Evolutionary conservation across 2,113 vertebrate genomes (phyloP), one percentile per base, ranked within the genome.

Genomic region (Cathartes aura): DNA sequence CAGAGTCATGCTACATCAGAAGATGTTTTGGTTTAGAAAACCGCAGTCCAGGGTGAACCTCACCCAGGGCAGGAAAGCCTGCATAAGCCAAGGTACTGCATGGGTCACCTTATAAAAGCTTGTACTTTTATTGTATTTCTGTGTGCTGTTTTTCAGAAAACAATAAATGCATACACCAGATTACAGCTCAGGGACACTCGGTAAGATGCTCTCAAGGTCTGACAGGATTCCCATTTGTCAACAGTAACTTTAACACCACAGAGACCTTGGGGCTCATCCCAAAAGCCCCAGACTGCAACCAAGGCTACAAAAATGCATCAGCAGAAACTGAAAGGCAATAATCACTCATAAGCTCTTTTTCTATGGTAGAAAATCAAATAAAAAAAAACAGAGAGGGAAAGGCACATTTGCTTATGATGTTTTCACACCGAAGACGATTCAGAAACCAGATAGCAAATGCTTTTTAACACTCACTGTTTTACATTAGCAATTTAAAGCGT

Each of bases 91-190:
- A 91, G 10, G 21, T 43, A 52, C 11, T 26, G 26, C 34, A 67
- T 0, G 1, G 34, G 23, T 16, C 11, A 7, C 12, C 21, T 71
- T 55, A 30, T 17, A 34, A 53, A 89, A 27, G 1, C 17, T n/a
- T 70, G 14, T 27, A 13, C 11, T 40, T 90, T 29, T 20, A 63
- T 4, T 40, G 15, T 43, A 38, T 43, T 64, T 68, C 43, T 82
- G 16, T 38, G 18, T 19, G 27, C 11, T 60, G 27, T 15, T 78
- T 67, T 84, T 72, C 34, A 66, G 30, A 56, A 93, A 47, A 47
- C 1, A 2, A 6, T 21, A 75, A 74, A 47, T 23, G 9, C 20
- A 23, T 30, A 29, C 43, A 85, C 3, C 14, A 30, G 15, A 43
- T 32, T 66, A 48, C 36, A 68, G 19, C 47, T 42, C 21, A 23